These are phyloP conservation scores for Drosophila kanekoi DNA, from an alignment of 2,888 invertebrate species.

Conservation along the genomic window DNA sequence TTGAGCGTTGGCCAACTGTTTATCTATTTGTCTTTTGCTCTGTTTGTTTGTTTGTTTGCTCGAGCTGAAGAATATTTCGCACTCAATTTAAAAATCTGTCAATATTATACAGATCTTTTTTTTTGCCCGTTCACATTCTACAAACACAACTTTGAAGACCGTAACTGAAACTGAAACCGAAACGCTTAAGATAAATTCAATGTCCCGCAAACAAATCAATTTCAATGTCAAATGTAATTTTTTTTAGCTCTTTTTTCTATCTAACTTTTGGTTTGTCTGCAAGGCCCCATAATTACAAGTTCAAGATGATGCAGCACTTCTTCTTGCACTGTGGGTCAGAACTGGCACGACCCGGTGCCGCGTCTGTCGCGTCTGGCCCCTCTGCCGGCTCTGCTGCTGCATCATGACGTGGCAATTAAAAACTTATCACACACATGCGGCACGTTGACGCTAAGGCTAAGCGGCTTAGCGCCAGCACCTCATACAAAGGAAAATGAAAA, in stretches of 20 bases:
- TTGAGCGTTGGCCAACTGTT: slow-evolving; percentile 27
- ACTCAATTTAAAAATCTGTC: slow-evolving; percentile 65
- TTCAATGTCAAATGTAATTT: slow-evolving; percentile 63
- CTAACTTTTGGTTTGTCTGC: slow-evolving; percentile 15
- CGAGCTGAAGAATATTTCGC: slow-evolving; percentile 66
- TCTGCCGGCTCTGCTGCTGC: slow-evolving; percentile 36
- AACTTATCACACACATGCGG: slow-evolving; percentile 66
- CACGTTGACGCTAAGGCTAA: slow-evolving; percentile 43
- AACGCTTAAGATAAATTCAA: slow-evolving; percentile 58
- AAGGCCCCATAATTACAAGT: slow-evolving; percentile 60
- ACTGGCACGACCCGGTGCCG: slow-evolving; percentile 22
- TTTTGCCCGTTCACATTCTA: slow-evolving; percentile 59
- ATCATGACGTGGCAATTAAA: slow-evolving; percentile 60
- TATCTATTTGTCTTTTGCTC: slow-evolving; percentile 35
- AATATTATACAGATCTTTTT: slow-evolving; percentile 49
- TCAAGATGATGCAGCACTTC: slow-evolving; percentile 42
- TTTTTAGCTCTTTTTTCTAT: slow-evolving; percentile 8
- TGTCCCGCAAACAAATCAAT: slow-evolving; percentile 52
- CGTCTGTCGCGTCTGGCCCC: background rate
- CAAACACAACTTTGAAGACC: slow-evolving; percentile 54
- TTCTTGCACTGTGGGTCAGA: slow-evolving; percentile 18
- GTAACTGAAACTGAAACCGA: slow-evolving; percentile 12
- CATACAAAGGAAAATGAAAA: slow-evolving; percentile 18
- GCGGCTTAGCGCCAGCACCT: slow-evolving; percentile 37
- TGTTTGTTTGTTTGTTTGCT: slow-evolving; percentile 46